A percentile compares a stretch with the other conserved stretches of the same genome.
Conservation (phyloP, 2,797 vertebrate genomes). For the Chaunax sp. region DNA sequence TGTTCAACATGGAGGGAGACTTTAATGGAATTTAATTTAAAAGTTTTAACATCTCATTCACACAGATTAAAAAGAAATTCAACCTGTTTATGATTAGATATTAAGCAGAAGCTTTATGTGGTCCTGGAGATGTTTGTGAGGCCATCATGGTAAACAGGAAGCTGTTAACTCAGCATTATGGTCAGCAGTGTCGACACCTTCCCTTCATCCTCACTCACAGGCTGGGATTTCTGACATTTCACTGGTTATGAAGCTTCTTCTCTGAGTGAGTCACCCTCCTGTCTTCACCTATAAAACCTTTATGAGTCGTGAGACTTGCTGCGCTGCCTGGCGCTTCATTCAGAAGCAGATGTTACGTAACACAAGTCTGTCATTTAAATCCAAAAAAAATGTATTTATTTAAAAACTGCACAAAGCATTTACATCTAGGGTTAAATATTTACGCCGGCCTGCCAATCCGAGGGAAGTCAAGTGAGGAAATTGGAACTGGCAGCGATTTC, state of each 20-base stretch:
- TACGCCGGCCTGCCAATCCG: constrained; percentile 48
- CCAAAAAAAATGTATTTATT: neutral
- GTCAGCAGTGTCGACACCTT: constrained; percentile 47
- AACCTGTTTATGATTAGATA: no score
- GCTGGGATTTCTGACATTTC: constrained; percentile 37
- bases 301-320: constrained; percentile 8
- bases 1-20: no score
- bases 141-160: constrained; percentile 14
- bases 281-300: constrained; percentile 38
- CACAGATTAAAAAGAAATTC: no score
- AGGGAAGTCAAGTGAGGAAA: constrained; percentile 72
- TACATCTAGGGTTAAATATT: constrained; percentile 44
- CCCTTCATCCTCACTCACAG: constrained; percentile 19
- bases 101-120: no score
- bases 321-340: neutral
- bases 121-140: neutral
- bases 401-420: constrained; percentile 30
- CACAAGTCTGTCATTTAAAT: no score
- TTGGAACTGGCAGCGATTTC: constrained; percentile 71
- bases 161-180: constrained; percentile 36
- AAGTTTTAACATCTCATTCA: no score
- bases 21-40: no score
- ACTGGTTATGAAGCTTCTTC: constrained; percentile 28
- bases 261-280: constrained; percentile 23
- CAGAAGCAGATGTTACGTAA: no score